Conservation (phyloP, 2,888 invertebrate genomes). For the Molorchus minor region DNA sequence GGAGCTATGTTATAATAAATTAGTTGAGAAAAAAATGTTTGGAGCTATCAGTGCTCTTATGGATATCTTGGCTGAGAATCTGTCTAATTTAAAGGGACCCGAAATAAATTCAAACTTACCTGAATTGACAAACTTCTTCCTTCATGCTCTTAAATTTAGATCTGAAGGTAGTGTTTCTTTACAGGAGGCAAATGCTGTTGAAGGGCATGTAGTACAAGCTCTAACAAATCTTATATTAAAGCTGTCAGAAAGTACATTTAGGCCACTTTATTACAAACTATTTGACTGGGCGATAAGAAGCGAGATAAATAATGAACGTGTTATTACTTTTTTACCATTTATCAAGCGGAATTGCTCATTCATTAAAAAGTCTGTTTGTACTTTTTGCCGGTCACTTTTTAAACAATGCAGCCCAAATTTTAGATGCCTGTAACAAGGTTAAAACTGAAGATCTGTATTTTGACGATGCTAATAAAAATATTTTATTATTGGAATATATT, state of each 20-base stretch:
- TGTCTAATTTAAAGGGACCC: constrained; percentile 72
- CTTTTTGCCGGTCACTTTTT: constrained; percentile 89
- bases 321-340: constrained; percentile 85
- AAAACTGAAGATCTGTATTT: constrained; percentile 68
- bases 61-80: constrained; percentile 78
- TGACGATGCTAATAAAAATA: constrained; percentile 66
- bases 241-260: constrained; percentile 87
- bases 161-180: constrained; percentile 63
- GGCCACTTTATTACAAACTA: constrained; percentile 86
- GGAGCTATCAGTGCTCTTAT: constrained; percentile 76
- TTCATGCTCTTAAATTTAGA: constrained; percentile 76
- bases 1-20: constrained; percentile 69
- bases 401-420: constrained; percentile 79
- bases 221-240: constrained; percentile 85
- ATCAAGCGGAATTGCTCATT: constrained; percentile 80
- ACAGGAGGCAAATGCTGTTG: constrained; percentile 69
- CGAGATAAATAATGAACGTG: constrained; percentile 70
- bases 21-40: constrained; percentile 70
- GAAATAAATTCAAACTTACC: constrained; percentile 70
- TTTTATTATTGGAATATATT: constrained; percentile 75
- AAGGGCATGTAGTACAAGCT: constrained; percentile 78
- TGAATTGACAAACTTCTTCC: constrained; percentile 78
- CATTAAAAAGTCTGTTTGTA: constrained; percentile 86
- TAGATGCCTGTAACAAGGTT: constrained; percentile 73
- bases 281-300: constrained; percentile 86